A percentile compares a stretch with the other conserved stretches of the same genome.
These are phyloP conservation scores for Microtus richardsoni DNA, from an alignment of 2,113 vertebrate species.

Conservation along the genomic window DNA sequence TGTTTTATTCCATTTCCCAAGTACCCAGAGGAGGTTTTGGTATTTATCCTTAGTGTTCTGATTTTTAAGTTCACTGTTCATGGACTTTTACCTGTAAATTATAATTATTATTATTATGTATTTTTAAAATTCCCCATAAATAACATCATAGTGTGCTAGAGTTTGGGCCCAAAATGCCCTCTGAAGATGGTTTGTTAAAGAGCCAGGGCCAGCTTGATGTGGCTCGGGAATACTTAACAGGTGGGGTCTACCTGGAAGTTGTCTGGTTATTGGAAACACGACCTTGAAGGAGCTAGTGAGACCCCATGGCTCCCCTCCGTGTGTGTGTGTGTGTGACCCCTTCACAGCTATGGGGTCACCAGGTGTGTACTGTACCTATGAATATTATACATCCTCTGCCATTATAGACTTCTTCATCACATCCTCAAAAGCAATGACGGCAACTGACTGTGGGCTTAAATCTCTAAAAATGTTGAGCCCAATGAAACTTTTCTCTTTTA, in stretches of 20 bases:
- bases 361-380: not conserved
- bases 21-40: not conserved
- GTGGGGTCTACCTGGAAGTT: not conserved
- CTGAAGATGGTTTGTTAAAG: not conserved
- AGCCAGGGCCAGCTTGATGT: not conserved
- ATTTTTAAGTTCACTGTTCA: not conserved
- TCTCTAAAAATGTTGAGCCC: not conserved
- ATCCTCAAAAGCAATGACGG: not conserved
- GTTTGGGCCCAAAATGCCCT: not conserved
- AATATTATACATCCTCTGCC: not conserved
- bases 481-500: not conserved
- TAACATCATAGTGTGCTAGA: not conserved
- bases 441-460: not conserved
- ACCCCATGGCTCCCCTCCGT: not conserved
- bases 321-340: not conserved
- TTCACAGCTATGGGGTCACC: not conserved
- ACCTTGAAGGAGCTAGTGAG: not conserved
- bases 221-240: not conserved
- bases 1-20: not conserved
- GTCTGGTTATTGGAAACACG: not conserved
- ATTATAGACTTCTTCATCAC: not conserved
- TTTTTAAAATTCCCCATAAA: not conserved
- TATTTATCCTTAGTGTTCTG: not conserved
- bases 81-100: slow-evolving; percentile 3
- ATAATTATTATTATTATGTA: not conserved